These are phyloP conservation scores for Centropus bengalensis DNA, from an alignment of 2,113 vertebrate genomes.

Conservation along the genomic window DNA sequence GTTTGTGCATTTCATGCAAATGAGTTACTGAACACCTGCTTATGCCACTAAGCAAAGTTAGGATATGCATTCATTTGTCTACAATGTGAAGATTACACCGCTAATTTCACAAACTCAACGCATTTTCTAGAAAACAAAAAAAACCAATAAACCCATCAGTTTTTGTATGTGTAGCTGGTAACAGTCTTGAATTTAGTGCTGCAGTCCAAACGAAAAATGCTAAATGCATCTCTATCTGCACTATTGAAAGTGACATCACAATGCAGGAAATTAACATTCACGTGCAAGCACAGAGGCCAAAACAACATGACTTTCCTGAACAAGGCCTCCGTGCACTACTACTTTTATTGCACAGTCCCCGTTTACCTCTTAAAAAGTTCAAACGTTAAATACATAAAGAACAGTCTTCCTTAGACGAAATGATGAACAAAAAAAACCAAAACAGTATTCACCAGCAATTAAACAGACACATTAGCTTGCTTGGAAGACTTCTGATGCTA, in stretches of 20 bases:
- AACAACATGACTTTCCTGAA: background rate
- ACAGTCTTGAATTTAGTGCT: background rate
- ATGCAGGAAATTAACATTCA: background rate
- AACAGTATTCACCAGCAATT: background rate
- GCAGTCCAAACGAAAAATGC: background rate
- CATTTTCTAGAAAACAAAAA: background rate
- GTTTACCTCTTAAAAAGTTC: background rate
- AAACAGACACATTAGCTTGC: accelerated
- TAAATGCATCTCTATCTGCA: background rate
- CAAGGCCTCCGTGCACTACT: background rate
- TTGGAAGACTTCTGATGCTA: background rate
- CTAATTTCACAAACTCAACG: background rate
- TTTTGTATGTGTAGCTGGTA: background rate
- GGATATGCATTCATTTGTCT: too few species aligned
- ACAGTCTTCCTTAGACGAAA: background rate
- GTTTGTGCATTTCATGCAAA: background rate
- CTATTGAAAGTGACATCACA: background rate
- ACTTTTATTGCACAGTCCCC: background rate
- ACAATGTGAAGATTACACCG: background rate
- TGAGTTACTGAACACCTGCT: background rate
- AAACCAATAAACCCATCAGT: background rate
- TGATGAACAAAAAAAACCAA: background rate
- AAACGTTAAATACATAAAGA: background rate
- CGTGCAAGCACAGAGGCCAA: background rate
- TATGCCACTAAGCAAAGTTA: background rate